A percentile compares a stretch with the other conserved stretches of the same genome.
Conservation (phyloP, 1,140 invertebrate genomes). For the Trialeurodes vaporariorum region DNA sequence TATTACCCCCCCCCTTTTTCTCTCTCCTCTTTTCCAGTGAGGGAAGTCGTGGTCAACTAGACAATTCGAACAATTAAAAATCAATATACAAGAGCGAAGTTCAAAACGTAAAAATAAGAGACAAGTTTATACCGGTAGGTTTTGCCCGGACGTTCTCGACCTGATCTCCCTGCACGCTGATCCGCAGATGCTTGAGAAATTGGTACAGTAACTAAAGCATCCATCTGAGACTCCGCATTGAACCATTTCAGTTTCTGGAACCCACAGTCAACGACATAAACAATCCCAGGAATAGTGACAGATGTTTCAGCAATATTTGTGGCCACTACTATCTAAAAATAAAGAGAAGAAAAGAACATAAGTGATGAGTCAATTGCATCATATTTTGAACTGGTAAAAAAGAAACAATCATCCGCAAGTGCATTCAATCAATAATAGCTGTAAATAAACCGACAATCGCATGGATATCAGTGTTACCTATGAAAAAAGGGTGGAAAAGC, state of each 20-base stretch:
- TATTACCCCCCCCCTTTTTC: too few species aligned
- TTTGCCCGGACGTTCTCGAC: conserved; percentile 72
- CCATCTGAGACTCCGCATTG: conserved; percentile 69
- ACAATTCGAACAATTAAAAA: conserved; percentile 41
- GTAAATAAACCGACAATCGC: too few species aligned
- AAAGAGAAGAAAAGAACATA: not conserved
- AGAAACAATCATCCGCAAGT: too few species aligned
- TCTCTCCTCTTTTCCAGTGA: too few species aligned
- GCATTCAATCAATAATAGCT: too few species aligned
- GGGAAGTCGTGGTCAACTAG: too few species aligned
- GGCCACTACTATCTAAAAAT: conserved; percentile 42
- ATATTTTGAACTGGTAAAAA: too few species aligned
- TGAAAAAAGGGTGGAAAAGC: too few species aligned
- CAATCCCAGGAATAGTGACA: conserved; percentile 80
- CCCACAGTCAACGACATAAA: conserved; percentile 91
- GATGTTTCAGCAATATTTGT: conserved; percentile 98
- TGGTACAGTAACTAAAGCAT: conserved; percentile 72
- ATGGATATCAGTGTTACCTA: too few species aligned
- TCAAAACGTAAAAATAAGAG: conserved; percentile 1
- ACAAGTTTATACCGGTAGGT: conserved; percentile 44
- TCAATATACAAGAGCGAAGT: too few species aligned
- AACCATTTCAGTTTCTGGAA: conserved; percentile 94
- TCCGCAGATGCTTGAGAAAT: conserved; percentile 80
- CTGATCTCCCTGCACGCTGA: conserved; percentile 86
- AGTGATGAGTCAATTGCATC: too few species aligned